Evolutionary conservation across 64 coral and sea anemone species (phyloP).

Genomic region (Cladopsammia gracilis): DNA sequence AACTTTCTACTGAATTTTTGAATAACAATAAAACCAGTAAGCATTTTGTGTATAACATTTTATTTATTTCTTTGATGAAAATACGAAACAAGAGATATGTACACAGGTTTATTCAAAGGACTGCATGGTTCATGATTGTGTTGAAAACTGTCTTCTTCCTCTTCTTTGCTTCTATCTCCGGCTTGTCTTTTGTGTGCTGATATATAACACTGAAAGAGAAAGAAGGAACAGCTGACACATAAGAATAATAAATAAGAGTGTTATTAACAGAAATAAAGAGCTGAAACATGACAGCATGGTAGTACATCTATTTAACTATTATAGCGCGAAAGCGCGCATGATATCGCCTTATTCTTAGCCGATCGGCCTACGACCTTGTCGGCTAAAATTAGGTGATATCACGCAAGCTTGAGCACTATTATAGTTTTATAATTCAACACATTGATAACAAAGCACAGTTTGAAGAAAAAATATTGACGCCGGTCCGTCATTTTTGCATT

Average conservation of each 20-base stretch:
- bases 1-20: not conserved
- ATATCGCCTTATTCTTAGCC: too few species aligned
- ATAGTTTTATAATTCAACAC: too few species aligned
- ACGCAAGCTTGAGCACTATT: too few species aligned
- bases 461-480: too few species aligned
- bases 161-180: conserved; percentile 60
- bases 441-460: too few species aligned
- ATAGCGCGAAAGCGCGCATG: too few species aligned
- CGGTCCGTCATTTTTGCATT: too few species aligned
- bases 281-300: not conserved
- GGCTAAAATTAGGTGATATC: too few species aligned
- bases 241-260: too few species aligned
- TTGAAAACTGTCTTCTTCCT: not conserved
- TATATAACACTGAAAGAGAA: conserved; percentile 92
- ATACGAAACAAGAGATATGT: not conserved
- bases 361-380: too few species aligned
- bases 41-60: not conserved
- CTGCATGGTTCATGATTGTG: not conserved
- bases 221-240: not conserved
- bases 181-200: conserved; percentile 97
- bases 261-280: too few species aligned
- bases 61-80: not conserved
- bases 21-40: not conserved
- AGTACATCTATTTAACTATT: too few species aligned
- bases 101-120: not conserved